Conservation (phyloP, 2,888 invertebrate species). For the Cantharis nigra region DNA sequence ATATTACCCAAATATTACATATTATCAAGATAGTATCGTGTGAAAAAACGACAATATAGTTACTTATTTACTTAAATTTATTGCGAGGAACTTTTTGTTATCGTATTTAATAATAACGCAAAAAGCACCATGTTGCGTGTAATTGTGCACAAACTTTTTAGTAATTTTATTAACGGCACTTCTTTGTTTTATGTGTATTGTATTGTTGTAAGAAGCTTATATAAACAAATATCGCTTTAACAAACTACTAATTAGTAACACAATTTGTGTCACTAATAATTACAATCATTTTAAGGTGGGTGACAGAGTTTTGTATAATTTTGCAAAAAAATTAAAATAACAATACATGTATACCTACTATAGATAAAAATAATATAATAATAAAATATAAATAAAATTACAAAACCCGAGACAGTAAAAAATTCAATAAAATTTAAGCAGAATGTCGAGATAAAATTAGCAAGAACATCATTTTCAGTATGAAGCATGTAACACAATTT, state of each 20-base stretch:
- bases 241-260: not conserved
- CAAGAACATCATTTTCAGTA: too few species aligned
- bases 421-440: too few species aligned
- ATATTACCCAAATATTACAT: not conserved
- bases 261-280: not conserved
- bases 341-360: too few species aligned
- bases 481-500: too few species aligned
- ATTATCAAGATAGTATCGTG: not conserved
- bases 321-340: not conserved
- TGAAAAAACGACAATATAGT: not conserved
- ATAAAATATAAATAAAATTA: too few species aligned
- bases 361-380: not conserved
- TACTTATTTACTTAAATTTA: not conserved
- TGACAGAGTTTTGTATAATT: not conserved
- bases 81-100: not conserved
- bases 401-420: too few species aligned
- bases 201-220: not conserved
- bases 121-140: not conserved
- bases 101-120: not conserved
- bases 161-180: not conserved
- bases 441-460: too few species aligned
- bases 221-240: not conserved
- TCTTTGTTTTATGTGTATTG: not conserved
- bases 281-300: not conserved
- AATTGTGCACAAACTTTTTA: not conserved